Evolutionary conservation across 64 coral and sea anemone genomes (phyloP), one percentile per base, ranked within the genome.

Genomic region (Acropora tenuis): DNA sequence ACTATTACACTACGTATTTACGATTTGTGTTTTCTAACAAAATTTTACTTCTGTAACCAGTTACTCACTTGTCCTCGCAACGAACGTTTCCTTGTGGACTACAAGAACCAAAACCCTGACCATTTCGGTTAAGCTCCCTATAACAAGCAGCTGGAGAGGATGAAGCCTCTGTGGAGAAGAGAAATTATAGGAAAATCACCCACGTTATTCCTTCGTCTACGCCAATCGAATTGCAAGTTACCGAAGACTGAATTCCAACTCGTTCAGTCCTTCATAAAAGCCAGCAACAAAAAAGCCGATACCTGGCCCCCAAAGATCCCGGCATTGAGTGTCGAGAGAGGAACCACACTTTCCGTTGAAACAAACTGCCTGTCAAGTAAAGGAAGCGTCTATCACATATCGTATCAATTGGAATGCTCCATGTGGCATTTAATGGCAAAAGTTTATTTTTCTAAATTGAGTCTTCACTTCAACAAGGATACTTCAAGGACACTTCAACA

Each of bases 231-330:
- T 30, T 30, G 30, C 30, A 30, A 30, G 30, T 30, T 30, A 30
- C 30, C 30, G 30, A 30, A 30, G 30, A 30, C 30, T 30, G 30
- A 30, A 30, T 30, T 30, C 30, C 30, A 30, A 30, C 30, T 0
- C 30, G 30, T 30, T 30, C 30, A 30, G 30, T 30, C 30, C 30
- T 30, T 30, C 30, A 30, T 0, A 30, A 30, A 30, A 30, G 30
- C 30, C 30, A 30, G 30, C 30, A 30, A 30, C 30, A 30, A 30
- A 30, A 30, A 30, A 30, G 30, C 30, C 30, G 30, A 49, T 74
- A 96, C 94, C 91, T 74, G 90, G 47, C 85, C 94, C 94, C 94
- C 94, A 96, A 2, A 96, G 74, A 89, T 89, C 75, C 73, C 79
- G 88, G 52, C 94, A 96, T 8, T 96, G 90, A 47, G 90, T 86